Conservation (phyloP, 2,888 invertebrate species). For the Lepidochrysops patricia region DNA sequence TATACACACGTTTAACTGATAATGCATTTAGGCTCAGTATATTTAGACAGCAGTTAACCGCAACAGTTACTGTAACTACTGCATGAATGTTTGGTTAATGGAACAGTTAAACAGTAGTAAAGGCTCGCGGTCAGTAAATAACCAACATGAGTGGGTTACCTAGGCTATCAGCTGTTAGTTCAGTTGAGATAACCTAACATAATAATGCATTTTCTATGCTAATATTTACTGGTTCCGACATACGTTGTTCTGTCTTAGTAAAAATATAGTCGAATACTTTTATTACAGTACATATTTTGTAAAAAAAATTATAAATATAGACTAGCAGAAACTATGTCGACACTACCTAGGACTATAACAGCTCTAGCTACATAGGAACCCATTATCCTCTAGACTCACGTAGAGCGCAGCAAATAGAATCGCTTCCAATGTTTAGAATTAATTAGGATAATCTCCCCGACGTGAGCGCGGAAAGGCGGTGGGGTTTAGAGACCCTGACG, state of each 20-base stretch:
- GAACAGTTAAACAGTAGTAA: neutral
- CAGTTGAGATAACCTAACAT: neutral
- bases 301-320: no score
- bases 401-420: neutral
- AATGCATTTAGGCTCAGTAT: neutral
- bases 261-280: no score
- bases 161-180: no score
- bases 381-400: neutral
- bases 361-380: neutral
- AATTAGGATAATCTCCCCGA: neutral
- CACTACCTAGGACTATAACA: neutral
- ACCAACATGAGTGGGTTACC: no score
- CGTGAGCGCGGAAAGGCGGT: neutral
- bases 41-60: neutral
- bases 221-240: no score
- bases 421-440: neutral
- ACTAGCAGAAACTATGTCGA: no score
- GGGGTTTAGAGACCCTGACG: neutral
- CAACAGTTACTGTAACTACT: neutral
- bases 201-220: neutral
- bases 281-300: no score
- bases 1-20: neutral
- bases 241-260: no score
- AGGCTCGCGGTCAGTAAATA: neutral
- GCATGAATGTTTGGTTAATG: neutral